A percentile compares a stretch with the other conserved stretches of the same genome.
Evolutionary conservation across 1,140 invertebrate species (phyloP).

Genomic region (Diachasmimorpha longicaudata): DNA sequence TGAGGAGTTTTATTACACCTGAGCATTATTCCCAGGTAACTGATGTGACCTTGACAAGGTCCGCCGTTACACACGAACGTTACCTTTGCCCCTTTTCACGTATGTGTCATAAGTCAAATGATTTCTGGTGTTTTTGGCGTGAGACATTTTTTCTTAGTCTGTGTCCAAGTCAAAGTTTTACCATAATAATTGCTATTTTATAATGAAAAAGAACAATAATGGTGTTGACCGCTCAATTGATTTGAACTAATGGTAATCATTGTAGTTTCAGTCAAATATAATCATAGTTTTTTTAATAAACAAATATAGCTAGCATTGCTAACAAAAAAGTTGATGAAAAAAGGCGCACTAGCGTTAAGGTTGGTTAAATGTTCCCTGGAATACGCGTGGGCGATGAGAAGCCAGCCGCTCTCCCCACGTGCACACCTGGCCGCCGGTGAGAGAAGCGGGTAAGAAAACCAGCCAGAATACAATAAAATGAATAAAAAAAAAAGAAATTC

Average conservation of each 20-base stretch:
- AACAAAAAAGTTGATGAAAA: background rate
- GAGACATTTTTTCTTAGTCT: no score
- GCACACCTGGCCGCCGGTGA: slow-evolving; percentile 12
- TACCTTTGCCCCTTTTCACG: slow-evolving; percentile 19
- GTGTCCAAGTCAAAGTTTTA: no score
- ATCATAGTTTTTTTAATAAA: no score
- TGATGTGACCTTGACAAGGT: slow-evolving; percentile 53
- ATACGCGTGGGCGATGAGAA: slow-evolving; percentile 17
- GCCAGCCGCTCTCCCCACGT: slow-evolving; percentile 19
- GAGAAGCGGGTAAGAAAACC: background rate
- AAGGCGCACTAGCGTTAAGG: background rate
- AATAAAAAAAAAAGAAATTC: background rate
- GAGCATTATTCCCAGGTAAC: slow-evolving; percentile 47
- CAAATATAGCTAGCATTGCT: no score
- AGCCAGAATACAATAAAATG: slow-evolving; percentile 1
- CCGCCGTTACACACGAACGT: slow-evolving; percentile 38
- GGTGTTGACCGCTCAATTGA: no score
- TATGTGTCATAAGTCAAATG: background rate
- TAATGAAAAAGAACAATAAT: no score
- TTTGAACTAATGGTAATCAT: no score
- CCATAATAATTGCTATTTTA: no score
- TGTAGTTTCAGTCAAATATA: no score
- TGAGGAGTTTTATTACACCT: slow-evolving; percentile 44
- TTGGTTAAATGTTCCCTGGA: background rate
- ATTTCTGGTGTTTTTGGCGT: no score